Evolutionary conservation across 2,113 vertebrate species (phyloP).

Genomic region (Crypturellus undulatus): DNA sequence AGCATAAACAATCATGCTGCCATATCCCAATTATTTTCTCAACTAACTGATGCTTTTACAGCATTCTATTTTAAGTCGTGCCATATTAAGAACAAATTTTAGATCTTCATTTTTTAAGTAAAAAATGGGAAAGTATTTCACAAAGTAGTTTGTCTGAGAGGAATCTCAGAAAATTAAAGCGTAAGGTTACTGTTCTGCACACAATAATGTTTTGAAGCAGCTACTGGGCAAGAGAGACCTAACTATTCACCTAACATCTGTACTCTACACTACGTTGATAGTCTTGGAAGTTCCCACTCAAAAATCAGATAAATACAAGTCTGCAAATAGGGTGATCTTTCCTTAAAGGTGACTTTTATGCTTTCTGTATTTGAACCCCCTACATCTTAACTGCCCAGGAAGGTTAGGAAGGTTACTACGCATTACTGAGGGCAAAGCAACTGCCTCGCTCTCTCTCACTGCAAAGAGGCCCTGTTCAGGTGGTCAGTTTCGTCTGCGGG

Average conservation of each 20-base stretch:
- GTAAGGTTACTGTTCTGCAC: accelerated
- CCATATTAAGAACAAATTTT: neutral
- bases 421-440: neutral
- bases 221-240: neutral
- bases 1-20: neutral
- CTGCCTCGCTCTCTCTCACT: accelerated
- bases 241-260: neutral
- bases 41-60: conserved; percentile 19
- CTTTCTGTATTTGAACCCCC: neutral
- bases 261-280: neutral
- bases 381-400: neutral
- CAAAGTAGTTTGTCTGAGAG: neutral
- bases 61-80: neutral
- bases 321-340: neutral
- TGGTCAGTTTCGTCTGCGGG: neutral
- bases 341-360: neutral
- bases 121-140: neutral
- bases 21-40: neutral
- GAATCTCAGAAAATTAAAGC: neutral
- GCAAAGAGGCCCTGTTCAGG: neutral
- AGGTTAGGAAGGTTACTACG: neutral
- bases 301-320: neutral
- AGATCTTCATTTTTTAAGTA: neutral
- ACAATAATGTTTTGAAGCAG: neutral
- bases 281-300: neutral